Conservation (phyloP, 2,888 invertebrate genomes). For the Drosophila nr. perissopoda region DNA sequence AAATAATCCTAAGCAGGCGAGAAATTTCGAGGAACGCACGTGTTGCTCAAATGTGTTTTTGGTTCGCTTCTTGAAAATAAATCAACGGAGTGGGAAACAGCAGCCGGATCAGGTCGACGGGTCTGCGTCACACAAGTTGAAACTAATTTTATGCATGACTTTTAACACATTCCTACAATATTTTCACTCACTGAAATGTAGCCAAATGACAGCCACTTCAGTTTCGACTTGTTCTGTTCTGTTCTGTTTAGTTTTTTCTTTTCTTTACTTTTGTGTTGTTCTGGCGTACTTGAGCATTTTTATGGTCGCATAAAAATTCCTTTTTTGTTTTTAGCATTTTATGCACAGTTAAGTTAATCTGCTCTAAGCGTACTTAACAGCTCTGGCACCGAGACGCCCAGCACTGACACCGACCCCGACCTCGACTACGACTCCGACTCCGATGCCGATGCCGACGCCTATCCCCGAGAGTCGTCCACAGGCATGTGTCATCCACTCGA, state of each 20-base stretch:
- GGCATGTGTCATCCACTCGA: slow-evolving; percentile 76
- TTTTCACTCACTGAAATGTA: slow-evolving; percentile 69
- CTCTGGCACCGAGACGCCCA: slow-evolving; percentile 37
- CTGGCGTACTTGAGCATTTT: slow-evolving; percentile 68
- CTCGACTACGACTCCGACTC: not conserved
- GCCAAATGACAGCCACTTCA: slow-evolving; percentile 73
- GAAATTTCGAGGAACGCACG: slow-evolving; percentile 71
- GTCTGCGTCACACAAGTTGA: slow-evolving; percentile 71
- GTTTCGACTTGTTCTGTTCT: slow-evolving; percentile 25
- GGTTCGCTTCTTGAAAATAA: slow-evolving; percentile 61
- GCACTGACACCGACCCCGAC: slow-evolving; percentile 16
- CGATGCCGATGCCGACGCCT: slow-evolving; percentile 12
- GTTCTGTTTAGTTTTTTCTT: slow-evolving; percentile 2
- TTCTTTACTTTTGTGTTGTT: not conserved
- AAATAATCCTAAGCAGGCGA: slow-evolving; percentile 34
- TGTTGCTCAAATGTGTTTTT: slow-evolving; percentile 71
- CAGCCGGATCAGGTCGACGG: slow-evolving; percentile 32
- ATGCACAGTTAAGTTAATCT: slow-evolving; percentile 79
- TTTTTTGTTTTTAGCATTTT: slow-evolving; percentile 68
- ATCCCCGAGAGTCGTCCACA: slow-evolving; percentile 37
- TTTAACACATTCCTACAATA: slow-evolving; percentile 78
- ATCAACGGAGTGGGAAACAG: slow-evolving; percentile 48
- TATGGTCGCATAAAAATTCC: slow-evolving; percentile 69
- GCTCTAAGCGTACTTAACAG: slow-evolving; percentile 75
- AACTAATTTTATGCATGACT: slow-evolving; percentile 81